Evolutionary conservation across 23 tunicate species (phyloP), one percentile per base, ranked within the genome.

Genomic region (Oikopleura dioica): DNA sequence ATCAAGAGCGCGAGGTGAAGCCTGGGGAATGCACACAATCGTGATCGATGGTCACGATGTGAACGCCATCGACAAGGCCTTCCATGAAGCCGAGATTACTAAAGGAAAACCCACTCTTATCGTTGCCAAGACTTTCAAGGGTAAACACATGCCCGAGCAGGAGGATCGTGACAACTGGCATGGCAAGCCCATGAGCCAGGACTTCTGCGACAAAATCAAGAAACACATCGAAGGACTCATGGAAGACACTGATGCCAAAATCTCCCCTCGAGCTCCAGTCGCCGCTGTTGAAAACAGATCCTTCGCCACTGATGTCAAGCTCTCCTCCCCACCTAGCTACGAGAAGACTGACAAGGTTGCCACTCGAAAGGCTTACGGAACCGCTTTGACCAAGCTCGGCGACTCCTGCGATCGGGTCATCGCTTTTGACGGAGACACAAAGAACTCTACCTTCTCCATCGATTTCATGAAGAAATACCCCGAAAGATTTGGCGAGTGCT

Each of bases 391-490:
- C 16, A 91, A 91, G 68, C 33, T 91, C 2, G 96, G 87, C 0
- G 75, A 77, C 68, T 78, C 55, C 78, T 79, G 87, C 77, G 87
- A 85, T 38, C 92, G 97, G n/a, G 82, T 91, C 21, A 38, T 37
- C 35, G 77, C 97, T 1, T 79, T 91, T 34, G 97, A 91, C 68
- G 97, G 97, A 16, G 97, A 91, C 76, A 86, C 85, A 84, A 91
- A 91, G 68, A 91, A 91, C 75, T 91, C 97, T 75, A 91, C 97
- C 9, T 85, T 81, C 38, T 79, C 97, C 0, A 82, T 77, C 36
- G 97, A 91, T 33, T 91, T 86, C 87, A 85, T 79, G 82, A 91
- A 91, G 78, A 81, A 72, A 12, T 82, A 35, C 77, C 97, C 97
- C 35, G 97, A 82, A 37, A 80, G 87, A 37, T 91, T 91, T 68